Conservation (phyloP, 2,888 invertebrate species). For the Timandra comae region DNA sequence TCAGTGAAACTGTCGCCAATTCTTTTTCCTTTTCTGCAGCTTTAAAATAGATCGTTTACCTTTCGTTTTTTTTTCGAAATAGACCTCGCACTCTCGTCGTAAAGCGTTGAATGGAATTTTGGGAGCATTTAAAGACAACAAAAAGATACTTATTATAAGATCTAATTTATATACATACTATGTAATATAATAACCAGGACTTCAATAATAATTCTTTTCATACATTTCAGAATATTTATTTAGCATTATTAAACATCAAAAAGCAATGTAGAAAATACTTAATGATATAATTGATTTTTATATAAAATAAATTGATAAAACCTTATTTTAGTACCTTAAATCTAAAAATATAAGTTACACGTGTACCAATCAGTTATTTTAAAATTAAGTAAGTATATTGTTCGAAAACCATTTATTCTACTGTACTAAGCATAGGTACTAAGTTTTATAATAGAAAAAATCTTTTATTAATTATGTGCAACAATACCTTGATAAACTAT, state of each 20-base stretch:
- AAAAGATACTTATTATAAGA: too few species aligned
- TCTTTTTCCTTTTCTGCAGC: too few species aligned
- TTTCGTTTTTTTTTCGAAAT: too few species aligned
- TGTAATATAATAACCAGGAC: too few species aligned
- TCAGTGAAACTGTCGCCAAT: too few species aligned
- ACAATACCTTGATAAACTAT: background rate
- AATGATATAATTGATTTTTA: slow-evolving; percentile 16
- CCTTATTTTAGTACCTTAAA: slow-evolving; percentile 21
- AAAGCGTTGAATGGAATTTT: too few species aligned
- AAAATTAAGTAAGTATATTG: background rate
- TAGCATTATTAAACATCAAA: slow-evolving; percentile 12
- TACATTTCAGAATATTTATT: slow-evolving; percentile 3
- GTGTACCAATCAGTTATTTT: slow-evolving; percentile 12
- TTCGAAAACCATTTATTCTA: background rate
- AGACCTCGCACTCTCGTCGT: too few species aligned
- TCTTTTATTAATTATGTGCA: background rate
- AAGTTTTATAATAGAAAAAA: background rate
- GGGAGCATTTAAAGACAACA: too few species aligned
- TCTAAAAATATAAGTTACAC: slow-evolving; percentile 16
- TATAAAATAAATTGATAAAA: slow-evolving; percentile 22
- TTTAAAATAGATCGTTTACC: too few species aligned
- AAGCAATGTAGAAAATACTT: slow-evolving; percentile 14
- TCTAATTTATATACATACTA: too few species aligned
- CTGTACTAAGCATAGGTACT: background rate
- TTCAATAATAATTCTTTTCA: too few species aligned